These are phyloP conservation scores for Malaclemys terrapin DNA, from an alignment of 2,113 vertebrate genomes.

Conservation along the genomic window DNA sequence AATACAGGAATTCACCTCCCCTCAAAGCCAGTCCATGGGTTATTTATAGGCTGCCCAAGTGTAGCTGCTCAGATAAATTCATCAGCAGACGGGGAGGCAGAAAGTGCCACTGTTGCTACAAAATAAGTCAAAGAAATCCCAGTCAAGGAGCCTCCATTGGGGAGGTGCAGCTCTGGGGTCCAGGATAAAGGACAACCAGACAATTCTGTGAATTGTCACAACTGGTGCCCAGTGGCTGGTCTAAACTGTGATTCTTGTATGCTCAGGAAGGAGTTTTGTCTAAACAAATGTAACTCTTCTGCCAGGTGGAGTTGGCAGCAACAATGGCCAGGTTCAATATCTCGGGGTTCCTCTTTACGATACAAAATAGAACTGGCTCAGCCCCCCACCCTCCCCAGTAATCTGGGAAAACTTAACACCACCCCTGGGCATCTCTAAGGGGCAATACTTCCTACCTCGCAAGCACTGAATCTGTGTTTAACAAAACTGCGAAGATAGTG, in stretches of 20 bases:
- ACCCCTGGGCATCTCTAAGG: no score
- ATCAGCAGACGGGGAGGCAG: background rate
- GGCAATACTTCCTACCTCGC: no score
- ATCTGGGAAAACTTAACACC: no score
- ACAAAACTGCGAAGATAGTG: no score
- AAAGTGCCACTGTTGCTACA: background rate
- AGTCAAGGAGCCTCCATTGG: background rate
- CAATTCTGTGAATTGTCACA: background rate
- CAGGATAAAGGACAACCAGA: background rate
- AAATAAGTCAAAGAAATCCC: background rate
- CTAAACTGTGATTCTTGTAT: background rate
- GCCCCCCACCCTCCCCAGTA: rapidly evolving
- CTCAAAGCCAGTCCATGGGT: background rate
- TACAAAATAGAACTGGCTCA: no score
- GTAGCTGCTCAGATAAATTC: background rate
- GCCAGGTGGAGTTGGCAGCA: no score
- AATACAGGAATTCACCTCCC: background rate
- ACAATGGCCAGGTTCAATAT: no score
- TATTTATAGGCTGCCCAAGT: background rate
- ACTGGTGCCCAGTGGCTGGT: background rate
- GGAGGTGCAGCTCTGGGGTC: background rate
- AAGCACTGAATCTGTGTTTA: no score
- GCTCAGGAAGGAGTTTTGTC: background rate
- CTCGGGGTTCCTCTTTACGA: no score
- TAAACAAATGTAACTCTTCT: no score